Evolutionary conservation across 1,140 invertebrate genomes (phyloP).

Genomic region (Drosophila hydei): DNA sequence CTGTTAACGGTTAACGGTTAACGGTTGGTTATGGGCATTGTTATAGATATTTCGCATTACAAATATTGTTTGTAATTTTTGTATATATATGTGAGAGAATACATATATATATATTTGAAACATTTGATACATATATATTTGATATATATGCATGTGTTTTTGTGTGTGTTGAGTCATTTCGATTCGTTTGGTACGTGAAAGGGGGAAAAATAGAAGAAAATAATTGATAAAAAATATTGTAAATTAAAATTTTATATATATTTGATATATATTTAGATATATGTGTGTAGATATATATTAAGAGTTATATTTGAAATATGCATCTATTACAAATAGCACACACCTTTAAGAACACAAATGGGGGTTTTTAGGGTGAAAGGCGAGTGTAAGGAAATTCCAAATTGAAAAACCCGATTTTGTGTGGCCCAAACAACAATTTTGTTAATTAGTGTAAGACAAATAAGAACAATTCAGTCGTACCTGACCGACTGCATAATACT

Average conservation of each 20-base stretch:
- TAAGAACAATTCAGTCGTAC: too few relatives aligned
- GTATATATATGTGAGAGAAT: background rate
- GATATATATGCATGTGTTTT: slow-evolving; percentile 19
- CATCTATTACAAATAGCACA: slow-evolving; percentile 5
- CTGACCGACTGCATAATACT: too few relatives aligned
- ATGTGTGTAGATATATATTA: slow-evolving; percentile 5
- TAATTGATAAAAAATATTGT: slow-evolving; percentile 64
- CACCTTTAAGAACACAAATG: background rate
- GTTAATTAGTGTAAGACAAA: background rate
- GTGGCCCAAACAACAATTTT: background rate
- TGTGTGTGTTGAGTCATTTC: slow-evolving; percentile 42
- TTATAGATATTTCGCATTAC: slow-evolving; percentile 17
- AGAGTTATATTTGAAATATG: background rate
- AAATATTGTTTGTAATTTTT: slow-evolving; percentile 7
- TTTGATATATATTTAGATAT: slow-evolving; percentile 21
- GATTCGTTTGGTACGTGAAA: slow-evolving; percentile 52
- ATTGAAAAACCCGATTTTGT: background rate
- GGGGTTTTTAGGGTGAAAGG: background rate
- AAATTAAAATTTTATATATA: slow-evolving; percentile 48
- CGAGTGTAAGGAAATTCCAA: background rate
- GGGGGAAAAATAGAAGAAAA: slow-evolving; percentile 67
- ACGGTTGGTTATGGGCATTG: slow-evolving; percentile 32
- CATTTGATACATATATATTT: slow-evolving; percentile 3
- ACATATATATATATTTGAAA: slow-evolving; percentile 3
- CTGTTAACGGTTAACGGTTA: slow-evolving; percentile 54